Conservation (phyloP, 2,113 vertebrate species). For the Ctenomys sociabilis region DNA sequence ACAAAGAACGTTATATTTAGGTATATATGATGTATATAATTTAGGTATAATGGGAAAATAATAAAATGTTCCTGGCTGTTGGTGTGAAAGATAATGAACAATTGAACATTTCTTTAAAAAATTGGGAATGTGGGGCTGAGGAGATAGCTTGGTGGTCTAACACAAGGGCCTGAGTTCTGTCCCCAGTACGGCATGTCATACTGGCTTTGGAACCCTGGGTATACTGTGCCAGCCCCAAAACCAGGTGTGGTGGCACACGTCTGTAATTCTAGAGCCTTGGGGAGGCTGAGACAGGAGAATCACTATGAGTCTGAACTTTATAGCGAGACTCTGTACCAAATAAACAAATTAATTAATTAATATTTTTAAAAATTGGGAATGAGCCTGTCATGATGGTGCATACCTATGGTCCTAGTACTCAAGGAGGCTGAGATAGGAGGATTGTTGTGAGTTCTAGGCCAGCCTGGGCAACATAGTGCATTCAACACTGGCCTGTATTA, state of each 20-base stretch:
- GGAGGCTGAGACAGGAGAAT: too few species aligned
- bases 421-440: not conserved
- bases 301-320: too few species aligned
- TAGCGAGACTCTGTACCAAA: too few species aligned
- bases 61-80: not conserved
- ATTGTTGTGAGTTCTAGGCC: not conserved
- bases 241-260: not conserved
- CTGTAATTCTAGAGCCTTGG: not conserved
- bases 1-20: slow-evolving; percentile 4
- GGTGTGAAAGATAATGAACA: not conserved
- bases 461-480: not conserved
- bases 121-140: not conserved
- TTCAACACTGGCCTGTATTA: not conserved
- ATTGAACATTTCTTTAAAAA: slow-evolving; percentile 13
- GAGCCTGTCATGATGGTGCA: not conserved
- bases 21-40: not conserved
- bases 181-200: too few species aligned
- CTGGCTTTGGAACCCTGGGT: too few species aligned
- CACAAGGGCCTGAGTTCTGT: too few species aligned
- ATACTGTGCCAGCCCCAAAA: too few species aligned
- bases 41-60: slow-evolving; percentile 16
- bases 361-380: too few species aligned
- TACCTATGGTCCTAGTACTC: not conserved
- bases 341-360: too few species aligned
- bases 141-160: too few species aligned